Evolutionary conservation across 2,797 vertebrate genomes (phyloP), one percentile per base, ranked within the genome.

Genomic region (Chromobotia macracanthus): DNA sequence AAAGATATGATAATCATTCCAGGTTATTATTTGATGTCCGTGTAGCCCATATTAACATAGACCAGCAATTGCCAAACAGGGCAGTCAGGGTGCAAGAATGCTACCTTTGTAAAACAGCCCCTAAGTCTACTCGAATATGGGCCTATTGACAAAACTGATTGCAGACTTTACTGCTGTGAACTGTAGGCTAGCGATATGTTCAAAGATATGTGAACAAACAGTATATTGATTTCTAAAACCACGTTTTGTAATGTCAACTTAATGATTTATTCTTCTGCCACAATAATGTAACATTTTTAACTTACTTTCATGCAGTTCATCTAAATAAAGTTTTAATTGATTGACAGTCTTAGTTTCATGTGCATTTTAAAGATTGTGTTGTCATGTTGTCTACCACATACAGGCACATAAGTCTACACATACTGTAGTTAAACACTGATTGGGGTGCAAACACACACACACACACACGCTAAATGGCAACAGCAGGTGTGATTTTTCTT

Each of bases 401-500:
- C 23, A 51, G 41, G 18, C 46, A 21, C 56, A 9, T 56, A 55
- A 23, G 25, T 25, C n/a, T 35, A 69, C 56, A 74, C 41, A 35
- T 77, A 74, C 23, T 64, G 51, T 41, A 70, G 44, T 19, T 23
- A 82, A 12, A 51, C 46, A 35, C 5, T 18, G 25, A 28, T 35
- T 2, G 53, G 16, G 55, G 53, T 69, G 46, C 35, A 38, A 38
- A 38, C 35, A 38, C 35, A 38, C 35, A 38, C 35, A 44, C 41
- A 44, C 10, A 41, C 38, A 44, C 18, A 65, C 50, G 72, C 10
- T 41, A 63, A 75, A 81, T 85, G 73, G 46, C 60, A 85, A 50
- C 80, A 82, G 67, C 84, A 83, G 84, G 80, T 85, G 79, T 61
- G 65, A 35, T 63, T 61, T 61, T 76, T 72, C 23, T 21, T 79